Conservation (phyloP, 2,113 vertebrate genomes). For the Empidonax alnorum region DNA sequence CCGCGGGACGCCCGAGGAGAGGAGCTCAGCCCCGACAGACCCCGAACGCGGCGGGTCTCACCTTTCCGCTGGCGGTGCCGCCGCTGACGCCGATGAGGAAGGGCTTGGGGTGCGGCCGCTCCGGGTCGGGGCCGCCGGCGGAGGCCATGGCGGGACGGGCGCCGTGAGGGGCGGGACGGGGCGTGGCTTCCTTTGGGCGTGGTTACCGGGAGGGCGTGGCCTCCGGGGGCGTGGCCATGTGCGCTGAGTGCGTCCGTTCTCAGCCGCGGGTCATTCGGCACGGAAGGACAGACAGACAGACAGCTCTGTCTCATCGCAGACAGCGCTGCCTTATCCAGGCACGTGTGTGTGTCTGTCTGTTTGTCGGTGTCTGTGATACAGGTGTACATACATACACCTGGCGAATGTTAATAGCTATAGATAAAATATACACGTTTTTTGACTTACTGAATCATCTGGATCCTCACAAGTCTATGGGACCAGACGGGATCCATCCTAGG, state of each 20-base stretch:
- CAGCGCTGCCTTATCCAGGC: background rate
- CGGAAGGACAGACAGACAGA: background rate
- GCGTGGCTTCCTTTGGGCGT: background rate
- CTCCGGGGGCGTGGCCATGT: background rate
- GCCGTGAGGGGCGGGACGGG: background rate
- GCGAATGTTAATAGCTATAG: background rate
- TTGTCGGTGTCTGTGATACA: too few relatives aligned
- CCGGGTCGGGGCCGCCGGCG: constrained; percentile 66
- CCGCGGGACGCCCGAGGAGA: background rate
- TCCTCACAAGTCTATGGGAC: too few relatives aligned
- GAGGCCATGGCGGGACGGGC: constrained; percentile 73
- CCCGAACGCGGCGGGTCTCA: constrained; percentile 26
- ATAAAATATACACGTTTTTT: background rate
- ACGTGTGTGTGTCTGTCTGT: background rate
- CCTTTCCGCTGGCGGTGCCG: constrained; percentile 94
- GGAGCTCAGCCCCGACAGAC: background rate
- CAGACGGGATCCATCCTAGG: too few relatives aligned
- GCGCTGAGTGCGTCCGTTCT: background rate
- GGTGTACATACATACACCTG: background rate
- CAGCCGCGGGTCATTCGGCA: too few relatives aligned
- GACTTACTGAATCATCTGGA: too few relatives aligned
- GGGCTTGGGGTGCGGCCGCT: constrained; percentile 82
- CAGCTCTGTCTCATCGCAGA: background rate
- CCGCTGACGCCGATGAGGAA: constrained; percentile 94
- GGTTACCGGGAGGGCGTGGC: background rate